Base-by-base conservation (phyloP, 2,888 invertebrate genomes). In the Microctonus brassicae region DNA sequence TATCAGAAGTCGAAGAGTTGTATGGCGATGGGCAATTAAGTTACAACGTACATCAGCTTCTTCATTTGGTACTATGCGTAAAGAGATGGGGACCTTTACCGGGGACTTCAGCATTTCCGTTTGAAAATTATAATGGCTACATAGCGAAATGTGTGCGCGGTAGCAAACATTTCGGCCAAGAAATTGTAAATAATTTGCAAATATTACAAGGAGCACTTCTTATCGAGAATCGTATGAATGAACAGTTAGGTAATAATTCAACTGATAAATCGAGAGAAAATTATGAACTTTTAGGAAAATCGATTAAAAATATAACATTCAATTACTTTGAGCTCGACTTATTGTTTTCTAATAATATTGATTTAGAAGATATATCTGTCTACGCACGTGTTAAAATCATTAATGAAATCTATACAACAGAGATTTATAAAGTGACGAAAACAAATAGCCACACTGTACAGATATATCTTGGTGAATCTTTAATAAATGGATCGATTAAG, bases 1-100 rank as follows among this genome's bases (percentile, higher is more conserved):
- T 80, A 20, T 29, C 67, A 67, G 33, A 78, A 66, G 65, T 76
- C 39, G 61, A 53, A 33, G 39, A n/a, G 1, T 26, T 76, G 9
- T 80, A 77, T 36, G 9, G 69, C 39, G 63, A 76, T 10, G 39
- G 70, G 20, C 53, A 75, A 47, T 72, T 76, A 24, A 75, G 69
- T 29, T 78, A 78, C 47, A 80, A 80, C 58, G 6, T 33, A 0
- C 60, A 60, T 42, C 62, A 62, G 26, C 42, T 62, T 5, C 42
- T 62, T 2, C 62, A 62, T 24, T 22, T 62, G 1, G 26, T 10
- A 6, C 13, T 62, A 11, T 39, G 39, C 17, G 42, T 62, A 2
- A 24, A 39, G 24, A 17, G 62, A 24, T 62, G 62, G 62, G 62
- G 62, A 0, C 62, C 39, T 26, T 13, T 62, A 24, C 13, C 4